phyloP scores from a whole-genome alignment of 2,797 vertebrate species.

The Anas acuta region DNA sequence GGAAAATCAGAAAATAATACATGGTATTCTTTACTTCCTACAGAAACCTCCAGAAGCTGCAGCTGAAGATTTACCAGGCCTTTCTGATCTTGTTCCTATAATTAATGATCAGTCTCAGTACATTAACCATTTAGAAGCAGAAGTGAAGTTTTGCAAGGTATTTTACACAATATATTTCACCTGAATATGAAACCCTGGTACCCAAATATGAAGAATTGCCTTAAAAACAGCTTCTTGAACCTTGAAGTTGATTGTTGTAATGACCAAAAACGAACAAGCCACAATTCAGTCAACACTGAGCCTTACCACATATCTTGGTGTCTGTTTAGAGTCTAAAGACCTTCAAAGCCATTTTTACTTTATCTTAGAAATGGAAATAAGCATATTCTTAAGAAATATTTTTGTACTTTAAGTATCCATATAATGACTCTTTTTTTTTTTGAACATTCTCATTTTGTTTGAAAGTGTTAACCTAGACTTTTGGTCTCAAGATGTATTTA shows the following conservation, averaged over 20 bases:
- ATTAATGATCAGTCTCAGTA: conserved; percentile 91
- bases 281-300: not conserved
- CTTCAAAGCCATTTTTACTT: not conserved
- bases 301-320: not conserved
- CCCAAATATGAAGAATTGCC: not conserved
- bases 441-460: not conserved
- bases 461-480: not conserved
- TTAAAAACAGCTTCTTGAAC: not conserved
- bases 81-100: conserved; percentile 87
- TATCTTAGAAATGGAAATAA: not conserved
- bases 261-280: not conserved
- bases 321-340: not conserved
- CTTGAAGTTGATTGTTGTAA: not conserved
- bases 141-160: conserved; percentile 95
- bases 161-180: not conserved
- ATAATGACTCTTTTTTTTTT: not conserved
- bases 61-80: conserved; percentile 58
- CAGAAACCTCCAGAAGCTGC: conserved; percentile 74
- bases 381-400: not conserved
- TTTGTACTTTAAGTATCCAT: not conserved
- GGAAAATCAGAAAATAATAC: not conserved
- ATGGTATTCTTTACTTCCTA: conserved; percentile 1
- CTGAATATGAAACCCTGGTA: not conserved
- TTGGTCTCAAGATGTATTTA: not conserved
- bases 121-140: conserved; percentile 92